Percentiles rank a stretch among this genome's conserved stretches.
phyloP scores from a whole-genome alignment of 2,888 invertebrate genomes.

The Suillia variegata region DNA sequence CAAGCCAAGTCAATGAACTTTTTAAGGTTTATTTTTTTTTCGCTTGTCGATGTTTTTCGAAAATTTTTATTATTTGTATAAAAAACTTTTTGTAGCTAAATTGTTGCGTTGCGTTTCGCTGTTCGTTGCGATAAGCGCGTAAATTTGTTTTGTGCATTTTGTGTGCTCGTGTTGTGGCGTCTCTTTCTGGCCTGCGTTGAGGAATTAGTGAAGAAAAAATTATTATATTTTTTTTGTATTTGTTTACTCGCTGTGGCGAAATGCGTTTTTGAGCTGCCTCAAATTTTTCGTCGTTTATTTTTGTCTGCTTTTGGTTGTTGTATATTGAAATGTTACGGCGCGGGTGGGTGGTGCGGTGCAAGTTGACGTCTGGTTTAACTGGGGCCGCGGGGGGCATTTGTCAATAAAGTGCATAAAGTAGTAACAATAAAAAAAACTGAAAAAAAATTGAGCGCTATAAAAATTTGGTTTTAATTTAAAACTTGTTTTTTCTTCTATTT shows the following conservation, averaged over 20 bases:
- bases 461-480: too few species aligned
- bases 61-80: neutral
- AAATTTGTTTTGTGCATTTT: neutral
- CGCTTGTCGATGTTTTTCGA: neutral
- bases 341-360: too few species aligned
- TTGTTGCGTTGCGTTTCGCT: constrained; percentile 4
- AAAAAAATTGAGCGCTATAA: too few species aligned
- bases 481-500: neutral
- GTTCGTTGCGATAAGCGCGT: constrained; percentile 7
- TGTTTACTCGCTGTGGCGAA: constrained; percentile 1
- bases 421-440: too few species aligned
- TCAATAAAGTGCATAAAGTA: too few species aligned
- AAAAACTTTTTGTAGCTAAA: too few species aligned
- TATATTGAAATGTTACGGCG: too few species aligned
- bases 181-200: neutral
- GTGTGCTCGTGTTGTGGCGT: neutral
- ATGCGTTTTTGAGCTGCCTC: neutral
- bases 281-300: too few species aligned
- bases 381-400: too few species aligned
- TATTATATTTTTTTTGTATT: constrained; percentile 8
- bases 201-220: neutral
- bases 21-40: neutral
- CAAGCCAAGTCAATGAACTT: constrained; percentile 14
- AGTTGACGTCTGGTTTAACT: too few species aligned
- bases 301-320: too few species aligned